Conservation (phyloP, 2,797 vertebrate species). For the Chrosomus eos region DNA sequence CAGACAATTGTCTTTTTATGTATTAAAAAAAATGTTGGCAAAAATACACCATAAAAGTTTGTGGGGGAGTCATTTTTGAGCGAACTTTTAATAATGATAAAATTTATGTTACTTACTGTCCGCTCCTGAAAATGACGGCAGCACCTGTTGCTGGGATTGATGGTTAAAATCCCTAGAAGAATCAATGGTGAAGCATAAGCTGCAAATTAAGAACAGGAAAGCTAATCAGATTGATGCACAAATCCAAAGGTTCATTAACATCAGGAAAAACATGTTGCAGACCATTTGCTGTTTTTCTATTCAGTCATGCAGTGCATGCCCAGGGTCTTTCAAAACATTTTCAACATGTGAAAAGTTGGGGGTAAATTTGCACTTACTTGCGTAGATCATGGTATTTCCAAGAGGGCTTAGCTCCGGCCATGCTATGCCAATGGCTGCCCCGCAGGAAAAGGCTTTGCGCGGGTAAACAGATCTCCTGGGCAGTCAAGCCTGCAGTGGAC, state of each 20-base stretch:
- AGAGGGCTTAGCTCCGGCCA: constrained; percentile 86
- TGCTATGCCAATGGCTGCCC: constrained; percentile 81
- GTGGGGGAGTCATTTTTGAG: not conserved
- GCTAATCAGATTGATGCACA: constrained; percentile 6
- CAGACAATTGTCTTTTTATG: not conserved
- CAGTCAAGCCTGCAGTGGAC: constrained; percentile 92
- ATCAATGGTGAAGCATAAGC: constrained; percentile 86
- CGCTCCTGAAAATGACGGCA: constrained; percentile 65
- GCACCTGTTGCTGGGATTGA: constrained; percentile 73
- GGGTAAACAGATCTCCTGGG: constrained; percentile 90
- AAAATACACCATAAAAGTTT: not conserved
- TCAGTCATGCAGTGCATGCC: constrained; percentile 23
- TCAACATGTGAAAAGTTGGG: constrained; percentile 30
- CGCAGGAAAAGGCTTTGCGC: constrained; percentile 87
- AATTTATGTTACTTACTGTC: constrained; percentile 72
- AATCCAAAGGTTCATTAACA: not conserved
- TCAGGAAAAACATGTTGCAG: not conserved
- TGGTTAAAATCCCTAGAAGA: constrained; percentile 80
- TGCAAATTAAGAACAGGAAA: constrained; percentile 63
- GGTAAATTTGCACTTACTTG: constrained; percentile 84
- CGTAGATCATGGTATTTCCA: constrained; percentile 83
- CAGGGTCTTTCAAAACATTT: constrained; percentile 15
- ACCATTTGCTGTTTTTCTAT: not conserved
- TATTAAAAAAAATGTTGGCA: not conserved
- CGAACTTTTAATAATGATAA: not conserved